These are phyloP conservation scores for Buceros bicornis DNA, from an alignment of 2,797 vertebrate species.

Conservation along the genomic window DNA sequence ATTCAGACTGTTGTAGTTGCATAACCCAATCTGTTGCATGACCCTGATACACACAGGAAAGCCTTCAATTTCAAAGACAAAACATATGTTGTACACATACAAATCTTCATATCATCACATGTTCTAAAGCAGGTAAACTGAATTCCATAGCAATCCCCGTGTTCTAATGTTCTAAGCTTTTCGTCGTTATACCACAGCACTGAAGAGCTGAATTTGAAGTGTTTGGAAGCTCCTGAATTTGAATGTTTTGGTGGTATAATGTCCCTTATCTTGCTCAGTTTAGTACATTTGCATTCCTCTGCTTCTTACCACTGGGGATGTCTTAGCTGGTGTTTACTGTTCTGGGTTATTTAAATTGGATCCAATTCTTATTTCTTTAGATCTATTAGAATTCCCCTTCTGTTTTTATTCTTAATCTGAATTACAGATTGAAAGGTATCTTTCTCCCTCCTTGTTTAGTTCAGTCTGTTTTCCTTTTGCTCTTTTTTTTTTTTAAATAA, in stretches of 20 bases:
- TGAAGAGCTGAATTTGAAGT: neutral
- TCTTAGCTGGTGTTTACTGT: neutral
- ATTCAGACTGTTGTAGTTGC: neutral
- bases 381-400: neutral
- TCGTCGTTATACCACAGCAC: neutral
- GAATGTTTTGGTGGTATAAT: neutral
- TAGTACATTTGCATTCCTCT: conserved; percentile 24
- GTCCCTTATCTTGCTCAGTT: neutral
- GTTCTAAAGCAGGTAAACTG: neutral
- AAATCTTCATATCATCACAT: conserved; percentile 15
- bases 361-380: conserved; percentile 17
- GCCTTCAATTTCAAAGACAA: conserved; percentile 15
- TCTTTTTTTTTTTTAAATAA: neutral
- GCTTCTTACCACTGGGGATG: neutral
- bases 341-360: conserved; percentile 15
- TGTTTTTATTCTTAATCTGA: neutral
- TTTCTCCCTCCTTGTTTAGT: neutral
- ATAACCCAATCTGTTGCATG: neutral
- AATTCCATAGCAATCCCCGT: neutral
- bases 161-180: conserved; percentile 27
- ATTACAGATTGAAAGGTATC: neutral
- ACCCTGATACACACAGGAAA: neutral
- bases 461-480: neutral
- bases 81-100: neutral
- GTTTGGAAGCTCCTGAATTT: neutral